These are phyloP conservation scores for Sorex maritimensis DNA, from an alignment of 2,797 vertebrate genomes.

Conservation along the genomic window DNA sequence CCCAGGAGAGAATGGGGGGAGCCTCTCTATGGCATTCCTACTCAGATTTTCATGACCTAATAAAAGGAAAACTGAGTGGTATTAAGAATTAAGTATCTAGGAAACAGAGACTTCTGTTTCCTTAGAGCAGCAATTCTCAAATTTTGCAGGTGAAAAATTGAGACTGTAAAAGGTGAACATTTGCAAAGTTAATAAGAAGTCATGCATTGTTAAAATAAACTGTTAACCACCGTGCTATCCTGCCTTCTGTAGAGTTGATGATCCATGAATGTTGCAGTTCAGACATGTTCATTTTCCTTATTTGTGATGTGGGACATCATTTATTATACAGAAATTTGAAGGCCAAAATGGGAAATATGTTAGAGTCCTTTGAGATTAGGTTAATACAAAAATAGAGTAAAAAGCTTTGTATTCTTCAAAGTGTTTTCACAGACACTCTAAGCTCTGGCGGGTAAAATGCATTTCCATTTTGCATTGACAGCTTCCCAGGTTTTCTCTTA, in stretches of 20 bases:
- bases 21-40: neutral
- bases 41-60: conserved; percentile 3
- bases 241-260: neutral
- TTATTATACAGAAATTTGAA: conserved; percentile 50
- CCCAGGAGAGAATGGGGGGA: neutral
- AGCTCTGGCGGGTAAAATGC: neutral
- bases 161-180: neutral
- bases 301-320: neutral
- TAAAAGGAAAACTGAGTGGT: neutral
- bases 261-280: neutral
- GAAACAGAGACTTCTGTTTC: neutral
- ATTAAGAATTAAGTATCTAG: too few species aligned
- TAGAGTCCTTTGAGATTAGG: neutral
- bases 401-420: neutral
- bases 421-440: neutral
- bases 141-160: neutral
- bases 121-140: neutral
- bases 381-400: too few species aligned
- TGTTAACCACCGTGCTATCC: neutral
- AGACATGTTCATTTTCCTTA: neutral
- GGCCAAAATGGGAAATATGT: neutral
- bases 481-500: neutral
- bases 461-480: neutral
- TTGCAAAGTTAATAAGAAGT: neutral
- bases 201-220: too few species aligned